Percentiles rank a stretch among this genome's conserved stretches.
phyloP scores from a whole-genome alignment of 2,888 invertebrate genomes.

The Hydrotaea diabolus region DNA sequence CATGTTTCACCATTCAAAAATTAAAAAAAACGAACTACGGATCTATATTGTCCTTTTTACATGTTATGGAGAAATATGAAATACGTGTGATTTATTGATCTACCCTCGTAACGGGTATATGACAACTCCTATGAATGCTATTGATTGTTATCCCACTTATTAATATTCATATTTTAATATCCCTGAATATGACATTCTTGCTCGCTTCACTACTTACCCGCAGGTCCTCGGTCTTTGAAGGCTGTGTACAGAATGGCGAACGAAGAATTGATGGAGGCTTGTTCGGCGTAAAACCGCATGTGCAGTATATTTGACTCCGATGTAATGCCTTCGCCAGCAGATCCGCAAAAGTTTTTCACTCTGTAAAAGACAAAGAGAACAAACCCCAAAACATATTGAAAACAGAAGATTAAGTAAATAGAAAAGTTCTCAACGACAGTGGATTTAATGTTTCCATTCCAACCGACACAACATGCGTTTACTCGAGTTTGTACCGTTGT shows the following conservation, averaged over 20 bases:
- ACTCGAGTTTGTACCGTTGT: not conserved
- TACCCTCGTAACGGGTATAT: no score
- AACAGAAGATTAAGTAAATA: slow-evolving; percentile 33
- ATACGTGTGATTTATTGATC: no score
- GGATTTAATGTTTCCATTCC: slow-evolving; percentile 13
- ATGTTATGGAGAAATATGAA: no score
- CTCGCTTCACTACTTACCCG: slow-evolving; percentile 61
- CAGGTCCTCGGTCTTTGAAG: slow-evolving; percentile 82
- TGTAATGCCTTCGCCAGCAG: slow-evolving; percentile 89
- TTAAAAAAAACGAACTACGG: no score
- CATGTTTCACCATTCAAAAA: no score
- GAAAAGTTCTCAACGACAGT: not conserved
- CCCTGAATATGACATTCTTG: no score
- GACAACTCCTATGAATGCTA: no score
- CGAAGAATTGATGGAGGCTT: slow-evolving; percentile 83
- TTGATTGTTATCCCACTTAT: no score
- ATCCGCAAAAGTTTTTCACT: slow-evolving; percentile 90
- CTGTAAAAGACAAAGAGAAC: slow-evolving; percentile 75
- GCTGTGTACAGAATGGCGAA: slow-evolving; percentile 90
- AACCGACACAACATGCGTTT: not conserved
- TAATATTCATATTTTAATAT: no score
- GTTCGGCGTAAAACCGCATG: slow-evolving; percentile 87
- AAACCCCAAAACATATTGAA: slow-evolving; percentile 18
- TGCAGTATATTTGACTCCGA: slow-evolving; percentile 87
- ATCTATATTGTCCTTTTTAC: no score